Conservation (phyloP, 2,113 vertebrate species). For the Tachycineta bicolor region DNA sequence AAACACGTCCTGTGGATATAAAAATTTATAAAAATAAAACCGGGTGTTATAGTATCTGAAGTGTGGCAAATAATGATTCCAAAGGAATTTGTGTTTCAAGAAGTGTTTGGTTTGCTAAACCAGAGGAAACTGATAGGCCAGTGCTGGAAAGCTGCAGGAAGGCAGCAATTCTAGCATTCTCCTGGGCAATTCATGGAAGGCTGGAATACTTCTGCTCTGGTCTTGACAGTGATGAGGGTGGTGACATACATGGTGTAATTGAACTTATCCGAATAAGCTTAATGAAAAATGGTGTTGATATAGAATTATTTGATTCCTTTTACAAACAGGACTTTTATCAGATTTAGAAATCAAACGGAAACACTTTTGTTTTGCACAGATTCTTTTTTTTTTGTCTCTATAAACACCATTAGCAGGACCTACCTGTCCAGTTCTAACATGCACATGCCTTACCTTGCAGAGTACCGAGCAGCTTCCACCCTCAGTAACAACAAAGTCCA, state of each 20-base stretch:
- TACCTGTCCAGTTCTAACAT: not conserved
- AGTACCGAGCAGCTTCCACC: not conserved
- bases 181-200: not conserved
- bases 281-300: not conserved
- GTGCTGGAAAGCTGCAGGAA: not conserved
- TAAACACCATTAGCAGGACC: not conserved
- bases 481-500: not conserved
- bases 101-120: constrained; percentile 2
- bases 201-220: not conserved
- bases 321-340: not conserved
- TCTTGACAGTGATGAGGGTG: not conserved
- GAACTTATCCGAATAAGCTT: not conserved
- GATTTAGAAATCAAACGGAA: not conserved
- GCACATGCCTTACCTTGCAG: not conserved
- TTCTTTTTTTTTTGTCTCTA: not conserved
- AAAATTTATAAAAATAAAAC: not conserved
- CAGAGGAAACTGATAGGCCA: not conserved
- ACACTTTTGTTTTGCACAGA: not conserved
- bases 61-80: not conserved
- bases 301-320: not conserved
- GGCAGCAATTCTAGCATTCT: not conserved
- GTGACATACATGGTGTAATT: not conserved
- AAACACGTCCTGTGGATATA: not conserved
- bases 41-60: not conserved
- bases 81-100: not conserved